Conservation (phyloP, 2,797 vertebrate genomes). For the Pangasius mekongensis region DNA sequence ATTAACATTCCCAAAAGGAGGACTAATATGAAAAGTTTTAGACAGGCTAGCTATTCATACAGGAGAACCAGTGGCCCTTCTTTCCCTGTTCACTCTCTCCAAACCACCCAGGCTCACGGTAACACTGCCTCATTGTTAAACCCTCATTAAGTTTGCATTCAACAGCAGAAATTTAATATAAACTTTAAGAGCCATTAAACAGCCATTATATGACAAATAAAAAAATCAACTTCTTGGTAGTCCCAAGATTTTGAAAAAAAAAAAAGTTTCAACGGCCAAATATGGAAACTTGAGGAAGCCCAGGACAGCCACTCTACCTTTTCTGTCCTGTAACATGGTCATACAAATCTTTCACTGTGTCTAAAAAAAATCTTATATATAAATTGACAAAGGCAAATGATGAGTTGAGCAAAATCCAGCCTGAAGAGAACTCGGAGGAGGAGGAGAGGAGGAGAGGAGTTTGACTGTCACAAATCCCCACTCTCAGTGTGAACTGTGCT, state of each 20-base stretch:
- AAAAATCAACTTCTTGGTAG: slow-evolving; percentile 20
- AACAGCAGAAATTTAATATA: slow-evolving; percentile 41
- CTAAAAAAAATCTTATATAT: neutral
- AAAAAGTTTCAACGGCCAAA: neutral
- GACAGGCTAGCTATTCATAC: slow-evolving; percentile 45
- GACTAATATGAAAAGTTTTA: neutral
- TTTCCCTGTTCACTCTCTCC: neutral
- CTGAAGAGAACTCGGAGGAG: neutral
- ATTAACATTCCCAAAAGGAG: neutral
- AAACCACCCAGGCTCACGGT: neutral
- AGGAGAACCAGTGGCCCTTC: neutral
- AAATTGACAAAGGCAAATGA: neutral
- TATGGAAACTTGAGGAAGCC: neutral
- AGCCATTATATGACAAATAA: slow-evolving; percentile 44
- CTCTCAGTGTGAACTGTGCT: neutral
- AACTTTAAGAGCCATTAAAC: slow-evolving; percentile 45
- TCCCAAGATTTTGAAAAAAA: neutral
- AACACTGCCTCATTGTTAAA: slow-evolving; percentile 53
- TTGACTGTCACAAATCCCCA: neutral
- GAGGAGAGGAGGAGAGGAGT: neutral
- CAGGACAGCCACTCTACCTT: neutral
- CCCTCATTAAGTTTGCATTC: slow-evolving; percentile 32
- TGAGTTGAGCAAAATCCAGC: neutral
- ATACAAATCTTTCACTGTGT: neutral
- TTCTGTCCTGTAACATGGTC: neutral